Base-by-base conservation (phyloP, 2,797 vertebrate genomes). In the Apogon talboti region DNA sequence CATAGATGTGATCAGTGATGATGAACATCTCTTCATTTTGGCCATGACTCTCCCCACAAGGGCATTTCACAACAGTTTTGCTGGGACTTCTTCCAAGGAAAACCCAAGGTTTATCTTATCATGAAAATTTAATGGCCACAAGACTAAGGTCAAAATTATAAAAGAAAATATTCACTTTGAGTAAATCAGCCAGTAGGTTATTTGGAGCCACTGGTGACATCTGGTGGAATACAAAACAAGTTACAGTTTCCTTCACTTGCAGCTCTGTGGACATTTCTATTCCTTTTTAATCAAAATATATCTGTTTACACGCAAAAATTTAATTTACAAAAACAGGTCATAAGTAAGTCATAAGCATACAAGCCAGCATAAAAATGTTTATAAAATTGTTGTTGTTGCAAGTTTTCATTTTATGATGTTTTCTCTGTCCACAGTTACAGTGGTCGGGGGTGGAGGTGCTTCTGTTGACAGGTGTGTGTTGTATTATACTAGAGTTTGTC, bases 381-480 rank as follows among this genome's bases (percentile, higher is more conserved):
- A 3, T 3, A 9, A 35, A 9, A 8, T 33, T 9, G 7, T 28
- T 33, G n/a, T 35, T 10, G 3, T 16, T 71, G 15, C 10, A 7
- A 6, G 5, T 13, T 62, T 52, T n/a, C 15, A 35, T 45, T 65
- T 10, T 54, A 3, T 63, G 47, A 56, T 21, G 1, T 18, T 37
- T 9, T 71, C 19, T 57, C 45, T 60, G 38, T 42, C 47, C 24
- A 50, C 74, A 95, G 93, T 93, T 41, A 92, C 87, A 8, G 86
- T 94, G 45, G 80, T 87, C 11, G 88, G 80, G 18, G 83, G 86
- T 11, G 85, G 82, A 45, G 85, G 55, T 68, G 63, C 76, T 3
- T 78, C 81, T 53, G 88, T 53, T 55, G 94, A 95, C 82, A 90
- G 90, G 94, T 95, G 57, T 83, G 88, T 81, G 3, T 7, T 21